These are phyloP conservation scores for Sinocyclocheilus grahami DNA, from an alignment of 2,113 vertebrate species.

Conservation along the genomic window DNA sequence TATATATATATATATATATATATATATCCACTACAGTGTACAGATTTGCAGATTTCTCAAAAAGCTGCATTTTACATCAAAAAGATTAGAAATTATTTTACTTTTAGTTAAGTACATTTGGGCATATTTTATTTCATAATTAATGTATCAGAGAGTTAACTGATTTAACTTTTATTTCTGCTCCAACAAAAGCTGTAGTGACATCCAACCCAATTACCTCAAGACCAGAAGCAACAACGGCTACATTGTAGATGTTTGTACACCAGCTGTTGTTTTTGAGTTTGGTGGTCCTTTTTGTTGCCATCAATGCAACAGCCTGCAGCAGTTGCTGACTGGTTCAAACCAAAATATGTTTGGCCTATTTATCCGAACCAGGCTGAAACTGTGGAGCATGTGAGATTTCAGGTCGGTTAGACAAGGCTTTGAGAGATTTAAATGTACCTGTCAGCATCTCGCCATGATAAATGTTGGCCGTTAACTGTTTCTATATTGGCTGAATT, in stretches of 20 bases:
- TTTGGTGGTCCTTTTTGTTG: not conserved
- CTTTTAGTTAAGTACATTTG: too few relatives aligned
- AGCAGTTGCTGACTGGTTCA: constrained; percentile 17
- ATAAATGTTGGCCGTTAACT: constrained; percentile 12
- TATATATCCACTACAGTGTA: too few relatives aligned
- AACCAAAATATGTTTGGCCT: constrained; percentile 8
- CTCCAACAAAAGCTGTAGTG: not conserved
- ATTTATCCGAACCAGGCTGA: not conserved
- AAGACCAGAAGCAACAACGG: not conserved
- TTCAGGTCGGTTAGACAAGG: not conserved
- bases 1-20: too few relatives aligned
- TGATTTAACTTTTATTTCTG: not conserved
- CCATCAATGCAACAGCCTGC: not conserved
- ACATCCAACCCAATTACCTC: not conserved
- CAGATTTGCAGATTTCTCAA: too few relatives aligned
- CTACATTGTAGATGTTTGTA: not conserved
- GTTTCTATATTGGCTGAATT: not conserved
- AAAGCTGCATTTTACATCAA: too few relatives aligned
- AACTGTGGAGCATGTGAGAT: not conserved
- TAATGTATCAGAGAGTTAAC: not conserved
- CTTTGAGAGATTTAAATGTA: constrained; percentile 13
- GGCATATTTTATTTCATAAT: too few relatives aligned
- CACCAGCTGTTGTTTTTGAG: constrained; percentile 35
- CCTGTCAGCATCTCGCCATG: not conserved
- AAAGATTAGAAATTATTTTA: too few relatives aligned